Evolutionary conservation across 2,113 vertebrate species (phyloP), one percentile per base, ranked within the genome.

Genomic region (Hydropotes inermis): DNA sequence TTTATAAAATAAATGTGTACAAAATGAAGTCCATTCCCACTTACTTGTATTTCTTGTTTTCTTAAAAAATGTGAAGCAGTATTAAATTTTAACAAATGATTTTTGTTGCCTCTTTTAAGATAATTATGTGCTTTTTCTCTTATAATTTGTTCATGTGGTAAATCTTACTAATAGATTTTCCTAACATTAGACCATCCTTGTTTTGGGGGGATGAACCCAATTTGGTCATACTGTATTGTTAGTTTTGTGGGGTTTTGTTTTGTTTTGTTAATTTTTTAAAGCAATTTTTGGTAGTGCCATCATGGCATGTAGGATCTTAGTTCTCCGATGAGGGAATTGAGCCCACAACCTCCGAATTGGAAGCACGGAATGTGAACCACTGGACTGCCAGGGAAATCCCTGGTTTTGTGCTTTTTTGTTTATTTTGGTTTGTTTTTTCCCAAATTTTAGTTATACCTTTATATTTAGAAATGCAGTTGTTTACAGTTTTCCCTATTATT

Each of bases 161-260:
- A 96, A 43, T 94, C 61, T 76, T 5, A 64, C 45, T 57, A 89
- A 81, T 25, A 87, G 8, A 67, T 89, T 94, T 98, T 94, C 54
- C 50, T 89, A 89, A 86, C 27, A 55, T 78, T 94, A 89, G 89
- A 21, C n/a, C 23, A 83, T 74, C 28, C 21, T 82, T 87, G 70
- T 8, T 91, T 67, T 95, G 1, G 6, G 52, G 27, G 50, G 21
- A 85, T 91, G 94, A 93, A 70, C n/a, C 30, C 76, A 96, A 17
- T 25, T 43, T 76, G 9, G 30, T 55, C 85, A 82, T 30, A 87
- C 10, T 67, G 2, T 57, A 64, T 45, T 50, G n/a, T 33, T 76
- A 25, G 52, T 84, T 74, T 92, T 27, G 12, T 43, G 11, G 36
- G 36, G 43, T 36, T 50, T 79, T 45, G 27, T 89, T 45, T 39